A percentile compares a stretch with the other conserved stretches of the same genome.
Conservation (phyloP, 2,113 vertebrate genomes). For the Brienomyrus brachyistius region DNA sequence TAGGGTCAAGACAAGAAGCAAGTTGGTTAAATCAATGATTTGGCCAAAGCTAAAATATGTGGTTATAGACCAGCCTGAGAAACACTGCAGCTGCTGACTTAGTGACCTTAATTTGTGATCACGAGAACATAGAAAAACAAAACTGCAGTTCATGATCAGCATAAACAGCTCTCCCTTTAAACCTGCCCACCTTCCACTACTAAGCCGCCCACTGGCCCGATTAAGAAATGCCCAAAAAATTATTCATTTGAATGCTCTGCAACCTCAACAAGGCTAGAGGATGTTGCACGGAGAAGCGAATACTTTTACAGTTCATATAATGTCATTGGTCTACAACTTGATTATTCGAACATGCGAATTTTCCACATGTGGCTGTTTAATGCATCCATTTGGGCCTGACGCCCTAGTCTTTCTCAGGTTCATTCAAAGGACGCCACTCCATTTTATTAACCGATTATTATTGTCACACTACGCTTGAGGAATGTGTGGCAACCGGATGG, state of each 20-base stretch:
- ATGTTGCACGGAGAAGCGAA: neutral
- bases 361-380: slow-evolving; percentile 38
- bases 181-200: neutral
- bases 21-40: neutral
- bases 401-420: neutral
- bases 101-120: neutral
- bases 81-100: neutral
- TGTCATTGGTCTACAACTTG: slow-evolving; percentile 42
- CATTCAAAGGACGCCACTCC: slow-evolving; percentile 21
- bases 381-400: slow-evolving; percentile 4
- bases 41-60: neutral
- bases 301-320: slow-evolving; percentile 22
- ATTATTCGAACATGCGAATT: slow-evolving; percentile 46
- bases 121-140: neutral
- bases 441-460: slow-evolving; percentile 32
- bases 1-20: neutral
- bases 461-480: slow-evolving; percentile 23
- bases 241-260: neutral
- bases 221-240: neutral
- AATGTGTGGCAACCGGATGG: slow-evolving; percentile 4
- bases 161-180: neutral
- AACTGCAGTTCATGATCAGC: neutral
- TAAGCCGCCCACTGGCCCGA: neutral
- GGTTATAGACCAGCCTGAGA: neutral
- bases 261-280: neutral